Base-by-base conservation (phyloP, 2,888 invertebrate genomes). In the Aphidius colemani region DNA sequence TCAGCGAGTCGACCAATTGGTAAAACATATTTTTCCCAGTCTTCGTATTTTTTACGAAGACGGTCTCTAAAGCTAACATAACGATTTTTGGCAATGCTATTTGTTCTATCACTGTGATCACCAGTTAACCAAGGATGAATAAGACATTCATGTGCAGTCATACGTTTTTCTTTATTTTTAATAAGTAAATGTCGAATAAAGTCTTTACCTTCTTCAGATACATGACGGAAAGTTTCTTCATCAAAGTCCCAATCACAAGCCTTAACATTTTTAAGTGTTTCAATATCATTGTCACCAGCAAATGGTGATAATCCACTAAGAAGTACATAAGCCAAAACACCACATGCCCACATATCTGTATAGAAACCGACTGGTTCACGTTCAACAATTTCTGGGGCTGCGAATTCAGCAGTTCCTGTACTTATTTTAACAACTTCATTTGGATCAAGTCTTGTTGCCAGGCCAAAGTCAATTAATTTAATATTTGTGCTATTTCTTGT, bases 271-370 rank as follows among this genome's bases (percentile, higher is more conserved):
- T 96, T 96, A 70, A 99, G 84, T 0, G 99, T 99, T 75, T 98
- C 98, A 62, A 98, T 92, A 84, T 99, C 98, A 80, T 96, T 97
- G 83, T 98, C 97, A 51, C 99, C 99, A 67, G 98, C 97, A 84
- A 99, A 99, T 72, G 99, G 99, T 61, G 99, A 99, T 57, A 99
- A 85, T 58, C 99, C 99, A 76, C 97, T 97, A 70, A 99, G 85
- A 57, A 99, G 86, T 49, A 99, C 98, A 81, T 99, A 99, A 11
- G 95, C 91, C n/a, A 99, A 87, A 2, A 99, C 99, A 77, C 99
- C 99, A 44, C 97, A 93, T 45, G 98, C 98, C 99, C 99, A 99
- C 99, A 99, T 99, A 82, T 99, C 99, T 0, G 99, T 99, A 85
- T 98, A 99, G 87, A 99, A 99, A 62, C 99, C 99, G 67, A 99